Base-by-base conservation (phyloP, 2,113 vertebrate species). In the Leptodactylus fuscus region DNA sequence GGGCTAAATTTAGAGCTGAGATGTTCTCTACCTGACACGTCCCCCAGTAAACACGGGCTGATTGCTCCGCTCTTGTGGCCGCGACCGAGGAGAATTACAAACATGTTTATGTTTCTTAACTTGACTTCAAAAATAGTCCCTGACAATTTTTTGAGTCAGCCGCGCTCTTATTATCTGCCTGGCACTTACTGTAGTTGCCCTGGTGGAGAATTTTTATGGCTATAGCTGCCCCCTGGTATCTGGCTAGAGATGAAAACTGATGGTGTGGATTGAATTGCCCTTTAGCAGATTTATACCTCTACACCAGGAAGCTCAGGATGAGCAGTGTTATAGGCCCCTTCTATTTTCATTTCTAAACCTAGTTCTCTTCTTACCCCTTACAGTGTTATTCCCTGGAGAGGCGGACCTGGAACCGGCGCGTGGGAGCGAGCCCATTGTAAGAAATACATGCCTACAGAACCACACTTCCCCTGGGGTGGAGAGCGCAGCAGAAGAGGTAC, bases 341-440 rank as follows among this genome's bases (percentile, higher is more conserved):
- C 16, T 15, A 32, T 24, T 16, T 22, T n/a, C 5, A 2, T 44
- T 41, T n/a, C n/a, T 73, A 15, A n/a, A 73, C 22, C 9, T 22
- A 4, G 22, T 24, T 46, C 38, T 46, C 3, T 46, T 36, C 48
- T 58, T 62, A 58, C 87, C 85, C 29, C 75, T 29, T 44, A 4
- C 70, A 53, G 82, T 87, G 38, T n/a, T 92, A 85, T 92, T 95
- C 77, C 94, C 93, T 44, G 94, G 93, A 87, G 90, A 94, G 85
- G 92, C 90, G 87, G 93, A 94, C 70, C 77, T 91, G 38, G 80
- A 85, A 8, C 0, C 76, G 11, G 24, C 27, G 7, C 16, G 8
- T 53, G 32, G 8, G 6, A n/a, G 29, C 11, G 9, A n/a, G 67
- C 85, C 70, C 29, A 32, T 8, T 87, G 53, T 82, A 85, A 89